phyloP scores from a whole-genome alignment of 2,888 invertebrate genomes.

The Euproctis similis region DNA sequence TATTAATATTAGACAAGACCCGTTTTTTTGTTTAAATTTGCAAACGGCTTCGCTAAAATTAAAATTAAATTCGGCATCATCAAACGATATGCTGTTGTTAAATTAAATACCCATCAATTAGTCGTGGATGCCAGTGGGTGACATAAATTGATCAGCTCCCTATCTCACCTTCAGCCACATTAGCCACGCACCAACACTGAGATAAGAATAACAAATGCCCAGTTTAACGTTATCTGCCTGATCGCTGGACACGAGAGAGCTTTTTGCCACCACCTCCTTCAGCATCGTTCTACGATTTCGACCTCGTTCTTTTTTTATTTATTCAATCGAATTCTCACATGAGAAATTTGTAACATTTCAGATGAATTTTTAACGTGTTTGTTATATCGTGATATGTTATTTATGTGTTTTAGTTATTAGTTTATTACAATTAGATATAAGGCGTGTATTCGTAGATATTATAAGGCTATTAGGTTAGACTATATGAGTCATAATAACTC shows the following conservation, averaged over 20 bases:
- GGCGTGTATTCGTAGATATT: too few species aligned
- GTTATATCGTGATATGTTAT: too few species aligned
- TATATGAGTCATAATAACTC: too few species aligned
- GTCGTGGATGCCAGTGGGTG: slow-evolving; percentile 72
- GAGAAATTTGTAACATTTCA: too few species aligned
- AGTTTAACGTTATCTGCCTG: slow-evolving; percentile 73
- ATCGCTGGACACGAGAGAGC: slow-evolving; percentile 73
- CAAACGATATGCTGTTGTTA: slow-evolving; percentile 63
- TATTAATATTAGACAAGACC: slow-evolving; percentile 15
- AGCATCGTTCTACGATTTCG: slow-evolving; percentile 51
- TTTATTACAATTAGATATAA: too few species aligned
- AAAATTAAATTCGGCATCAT: slow-evolving; percentile 68
- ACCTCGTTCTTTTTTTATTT: too few species aligned
- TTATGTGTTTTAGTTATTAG: too few species aligned
- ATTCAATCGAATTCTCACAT: too few species aligned
- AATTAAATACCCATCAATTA: slow-evolving; percentile 76
- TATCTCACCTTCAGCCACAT: slow-evolving; percentile 69
- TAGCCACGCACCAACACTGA: slow-evolving; percentile 68
- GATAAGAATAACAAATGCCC: slow-evolving; percentile 76
- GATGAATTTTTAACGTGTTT: too few species aligned
- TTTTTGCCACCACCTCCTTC: slow-evolving; percentile 73
- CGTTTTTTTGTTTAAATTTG: slow-evolving; percentile 44
- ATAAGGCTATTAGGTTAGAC: too few species aligned
- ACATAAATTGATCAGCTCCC: slow-evolving; percentile 73
- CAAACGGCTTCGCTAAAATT: slow-evolving; percentile 54